Percentiles rank a stretch among this genome's conserved stretches.
Evolutionary conservation across 2,888 invertebrate species (phyloP).

Genomic region (Tolmerus cingulatus): DNA sequence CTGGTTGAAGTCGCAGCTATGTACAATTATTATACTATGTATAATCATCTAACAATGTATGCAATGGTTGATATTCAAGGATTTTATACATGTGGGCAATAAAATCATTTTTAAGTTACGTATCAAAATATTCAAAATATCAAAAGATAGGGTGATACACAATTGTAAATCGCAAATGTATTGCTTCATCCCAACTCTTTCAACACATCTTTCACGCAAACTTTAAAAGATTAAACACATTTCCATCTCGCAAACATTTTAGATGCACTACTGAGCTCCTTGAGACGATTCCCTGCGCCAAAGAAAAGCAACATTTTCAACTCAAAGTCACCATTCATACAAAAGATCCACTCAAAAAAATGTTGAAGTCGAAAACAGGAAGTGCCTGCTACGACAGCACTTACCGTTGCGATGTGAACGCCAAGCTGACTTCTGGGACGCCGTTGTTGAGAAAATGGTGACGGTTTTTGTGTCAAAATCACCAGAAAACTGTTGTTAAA

Average conservation of each 20-base stretch:
- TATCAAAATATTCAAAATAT: not conserved
- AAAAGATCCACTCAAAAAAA: not conserved
- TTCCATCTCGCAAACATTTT: not conserved
- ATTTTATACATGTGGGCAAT: too few relatives aligned
- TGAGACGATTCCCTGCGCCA: not conserved
- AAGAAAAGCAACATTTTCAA: not conserved
- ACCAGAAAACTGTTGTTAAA: not conserved
- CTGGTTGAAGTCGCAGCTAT: too few relatives aligned
- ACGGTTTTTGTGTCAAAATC: not conserved
- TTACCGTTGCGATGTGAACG: constrained; percentile 51
- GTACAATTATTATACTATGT: too few relatives aligned
- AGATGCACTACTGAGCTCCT: not conserved
- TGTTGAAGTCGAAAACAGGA: not conserved
- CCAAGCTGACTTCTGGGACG: constrained; percentile 51
- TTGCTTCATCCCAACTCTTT: not conserved
- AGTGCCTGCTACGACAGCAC: constrained; percentile 5
- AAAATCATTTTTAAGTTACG: not conserved
- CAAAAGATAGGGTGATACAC: not conserved
- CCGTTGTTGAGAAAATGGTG: constrained; percentile 49
- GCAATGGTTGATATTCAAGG: too few relatives aligned
- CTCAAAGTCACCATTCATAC: not conserved
- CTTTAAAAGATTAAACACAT: not conserved
- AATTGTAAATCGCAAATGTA: not conserved
- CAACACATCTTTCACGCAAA: not conserved
- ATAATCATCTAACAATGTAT: too few relatives aligned